Evolutionary conservation across 2,113 vertebrate species (phyloP).

Genomic region (Ceuthmochares aereus): DNA sequence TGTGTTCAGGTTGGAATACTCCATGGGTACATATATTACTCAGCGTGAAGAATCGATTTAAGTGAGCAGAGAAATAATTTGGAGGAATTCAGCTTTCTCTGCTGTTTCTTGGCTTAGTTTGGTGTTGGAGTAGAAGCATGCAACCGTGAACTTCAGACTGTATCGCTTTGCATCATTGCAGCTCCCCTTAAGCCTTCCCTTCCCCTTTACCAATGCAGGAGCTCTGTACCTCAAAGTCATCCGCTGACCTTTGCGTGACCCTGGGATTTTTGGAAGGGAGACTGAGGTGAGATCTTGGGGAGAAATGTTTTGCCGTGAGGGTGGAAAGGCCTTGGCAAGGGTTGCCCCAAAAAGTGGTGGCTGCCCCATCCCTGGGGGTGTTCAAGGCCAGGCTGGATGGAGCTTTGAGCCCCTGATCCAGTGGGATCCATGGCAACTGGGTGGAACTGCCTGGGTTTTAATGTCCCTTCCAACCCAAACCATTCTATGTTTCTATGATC

Average conservation of each 20-base stretch:
- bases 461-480: too few species aligned
- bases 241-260: neutral
- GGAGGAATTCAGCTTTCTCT: neutral
- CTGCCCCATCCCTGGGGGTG: too few species aligned
- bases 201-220: neutral
- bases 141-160: neutral
- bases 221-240: neutral
- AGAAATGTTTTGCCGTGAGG: too few species aligned
- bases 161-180: neutral
- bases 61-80: neutral
- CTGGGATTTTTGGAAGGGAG: neutral
- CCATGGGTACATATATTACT: neutral
- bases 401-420: too few species aligned
- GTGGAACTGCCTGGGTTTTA: too few species aligned
- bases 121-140: neutral
- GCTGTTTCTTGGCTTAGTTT: neutral
- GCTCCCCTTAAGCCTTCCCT: neutral
- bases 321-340: too few species aligned
- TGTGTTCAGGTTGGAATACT: accelerated
- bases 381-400: too few species aligned
- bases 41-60: accelerated
- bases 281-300: too few species aligned
- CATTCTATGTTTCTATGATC: too few species aligned
- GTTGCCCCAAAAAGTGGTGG: too few species aligned
- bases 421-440: too few species aligned